phyloP scores from a whole-genome alignment of 2,888 invertebrate genomes.

The Sepioteuthis lessoniana region DNA sequence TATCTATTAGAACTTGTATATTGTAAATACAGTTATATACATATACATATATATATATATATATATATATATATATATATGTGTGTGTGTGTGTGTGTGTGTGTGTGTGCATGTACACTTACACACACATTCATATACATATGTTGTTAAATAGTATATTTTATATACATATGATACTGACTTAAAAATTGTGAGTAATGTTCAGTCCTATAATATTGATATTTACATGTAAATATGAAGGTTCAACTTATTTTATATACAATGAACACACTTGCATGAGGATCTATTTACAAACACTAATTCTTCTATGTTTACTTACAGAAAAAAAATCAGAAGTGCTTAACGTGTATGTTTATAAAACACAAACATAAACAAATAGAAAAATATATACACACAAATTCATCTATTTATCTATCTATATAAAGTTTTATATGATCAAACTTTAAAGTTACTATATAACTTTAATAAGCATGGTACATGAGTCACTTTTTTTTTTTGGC shows the following conservation, averaged over 20 bases:
- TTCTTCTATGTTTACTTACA: not conserved
- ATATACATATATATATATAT: not conserved
- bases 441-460: not conserved
- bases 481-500: too few relatives aligned
- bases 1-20: not conserved
- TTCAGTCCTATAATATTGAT: not conserved
- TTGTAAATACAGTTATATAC: not conserved
- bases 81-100: not conserved
- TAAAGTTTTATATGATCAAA: not conserved
- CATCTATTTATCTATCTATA: not conserved
- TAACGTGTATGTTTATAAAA: not conserved
- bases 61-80: not conserved
- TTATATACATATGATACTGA: not conserved
- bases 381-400: not conserved
- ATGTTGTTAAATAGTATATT: not conserved
- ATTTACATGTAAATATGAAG: not conserved
- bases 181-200: not conserved
- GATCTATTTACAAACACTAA: not conserved
- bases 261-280: not conserved
- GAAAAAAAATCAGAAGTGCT: not conserved
- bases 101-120: not conserved
- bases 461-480: constrained; percentile 14
- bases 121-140: not conserved
- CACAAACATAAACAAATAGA: not conserved
- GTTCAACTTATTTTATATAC: not conserved